phyloP scores from a whole-genome alignment of 2,113 vertebrate species.

The Climacteris rufus region DNA sequence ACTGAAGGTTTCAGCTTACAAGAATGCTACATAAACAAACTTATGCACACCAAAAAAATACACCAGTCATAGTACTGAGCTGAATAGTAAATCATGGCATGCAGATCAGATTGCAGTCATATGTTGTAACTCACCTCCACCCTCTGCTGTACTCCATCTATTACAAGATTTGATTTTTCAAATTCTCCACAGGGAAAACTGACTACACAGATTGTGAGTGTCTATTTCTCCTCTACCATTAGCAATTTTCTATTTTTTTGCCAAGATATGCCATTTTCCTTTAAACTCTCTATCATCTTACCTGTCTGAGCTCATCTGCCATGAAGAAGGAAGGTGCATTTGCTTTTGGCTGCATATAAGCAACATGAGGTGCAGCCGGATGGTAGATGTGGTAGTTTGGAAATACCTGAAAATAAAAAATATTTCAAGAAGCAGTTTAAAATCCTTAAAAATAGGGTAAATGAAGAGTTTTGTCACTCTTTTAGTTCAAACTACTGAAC shows the following conservation, averaged over 20 bases:
- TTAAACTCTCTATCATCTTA: slow-evolving; percentile 53
- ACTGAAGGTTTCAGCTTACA: neutral
- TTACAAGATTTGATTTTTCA: neutral
- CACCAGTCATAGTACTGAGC: neutral
- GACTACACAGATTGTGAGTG: neutral
- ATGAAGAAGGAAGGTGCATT: slow-evolving; percentile 99
- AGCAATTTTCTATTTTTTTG: neutral
- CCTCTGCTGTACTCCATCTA: neutral
- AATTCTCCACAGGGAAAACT: neutral
- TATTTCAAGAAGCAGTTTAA: neutral
- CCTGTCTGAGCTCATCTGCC: slow-evolving; percentile 97
- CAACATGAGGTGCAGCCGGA: slow-evolving; percentile 94
- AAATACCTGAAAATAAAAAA: slow-evolving; percentile 84
- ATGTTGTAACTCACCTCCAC: neutral
- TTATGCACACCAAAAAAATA: neutral
- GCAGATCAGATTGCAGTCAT: neutral
- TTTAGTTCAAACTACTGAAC: neutral
- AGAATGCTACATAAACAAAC: neutral
- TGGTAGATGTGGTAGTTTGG: slow-evolving; percentile 98
- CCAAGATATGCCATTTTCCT: neutral
- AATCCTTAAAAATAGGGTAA: neutral
- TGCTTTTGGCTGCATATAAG: slow-evolving; percentile 99
- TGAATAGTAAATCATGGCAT: neutral
- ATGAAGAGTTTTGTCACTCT: neutral
- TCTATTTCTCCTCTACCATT: neutral